Base-by-base conservation (phyloP, 2,113 vertebrate species). In the Phalacrocorax brasilianus region DNA sequence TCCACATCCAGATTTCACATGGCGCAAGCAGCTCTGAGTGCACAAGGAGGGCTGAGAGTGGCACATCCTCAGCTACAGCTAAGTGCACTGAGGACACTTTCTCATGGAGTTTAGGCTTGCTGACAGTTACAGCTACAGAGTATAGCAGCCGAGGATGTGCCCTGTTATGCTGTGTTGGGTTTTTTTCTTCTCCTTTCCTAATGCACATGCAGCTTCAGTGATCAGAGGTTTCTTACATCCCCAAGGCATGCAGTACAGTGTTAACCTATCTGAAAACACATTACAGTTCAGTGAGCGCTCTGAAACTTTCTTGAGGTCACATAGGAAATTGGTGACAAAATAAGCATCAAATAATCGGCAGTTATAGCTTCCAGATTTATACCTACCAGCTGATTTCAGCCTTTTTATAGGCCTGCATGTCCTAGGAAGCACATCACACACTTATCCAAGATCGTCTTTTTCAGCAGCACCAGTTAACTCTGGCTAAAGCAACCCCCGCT, bases 381-480 rank as follows among this genome's bases (percentile, higher is more conserved):
- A 12, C 3, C 2, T 10, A 7, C 14, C 12, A 6, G 18, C 35
- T 75, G 40, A 50, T 86, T 68, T 72, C 80, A 78, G 38, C 45
- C 38, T 38, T 88, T 88, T 12, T 28, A 14, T 44, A 23, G 55
- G 22, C 13, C 59, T 30, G 40, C 8, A 0, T 62, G 81, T 65
- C 70, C 40, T 44, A 35, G 40, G 42, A n/a, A 76, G 53, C n/a
- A 35, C 66, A 49, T 66, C 58, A 5, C 5, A 2, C 44, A 3
- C 0, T 0, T 38, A 18, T 10, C 58, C 0, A 0, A n/a, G 58
- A 42, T 66, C 42, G 3, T 45, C 21, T 71, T 38, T 17, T 73
- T 30, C n/a, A 19, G 22, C 8, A 1, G 40, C 59, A n/a, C 32
- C 8, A 6, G n/a, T 3, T 49, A 14, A 20, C 23, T 8, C 27